Percentiles rank a stretch among this genome's conserved stretches.
These are phyloP conservation scores for Eutolmus rufibarbis DNA, from an alignment of 2,888 invertebrate species.

Conservation along the genomic window DNA sequence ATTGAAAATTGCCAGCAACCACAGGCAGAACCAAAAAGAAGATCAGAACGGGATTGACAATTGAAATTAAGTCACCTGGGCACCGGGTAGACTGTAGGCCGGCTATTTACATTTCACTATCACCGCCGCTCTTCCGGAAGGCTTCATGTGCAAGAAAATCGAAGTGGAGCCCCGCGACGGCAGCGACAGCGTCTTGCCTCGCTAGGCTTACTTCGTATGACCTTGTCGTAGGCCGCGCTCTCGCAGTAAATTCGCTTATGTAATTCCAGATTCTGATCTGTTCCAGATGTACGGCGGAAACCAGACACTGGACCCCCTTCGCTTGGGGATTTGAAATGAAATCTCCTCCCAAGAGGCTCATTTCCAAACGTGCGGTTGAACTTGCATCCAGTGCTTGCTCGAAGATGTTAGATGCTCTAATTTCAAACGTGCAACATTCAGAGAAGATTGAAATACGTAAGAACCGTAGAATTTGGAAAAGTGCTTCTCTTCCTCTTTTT, in stretches of 20 bases:
- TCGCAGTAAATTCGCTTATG: not conserved
- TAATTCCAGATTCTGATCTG: conserved; percentile 10
- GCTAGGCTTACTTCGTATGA: not conserved
- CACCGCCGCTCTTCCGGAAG: conserved; percentile 9
- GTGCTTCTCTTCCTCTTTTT: not conserved
- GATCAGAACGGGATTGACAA: not conserved
- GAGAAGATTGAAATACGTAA: not conserved
- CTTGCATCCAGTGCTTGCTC: not conserved
- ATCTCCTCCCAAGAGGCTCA: not conserved
- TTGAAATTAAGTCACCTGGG: not conserved
- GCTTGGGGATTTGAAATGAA: not conserved
- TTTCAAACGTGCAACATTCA: not conserved
- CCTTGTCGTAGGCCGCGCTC: not conserved
- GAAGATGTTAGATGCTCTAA: not conserved
- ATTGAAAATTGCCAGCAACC: not conserved
- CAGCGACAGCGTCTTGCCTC: not conserved
- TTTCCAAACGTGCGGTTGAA: not conserved
- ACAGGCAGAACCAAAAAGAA: not conserved
- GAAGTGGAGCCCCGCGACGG: not conserved
- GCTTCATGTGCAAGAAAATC: not conserved
- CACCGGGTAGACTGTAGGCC: not conserved
- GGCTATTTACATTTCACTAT: conserved; percentile 19
- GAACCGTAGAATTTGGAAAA: not conserved
- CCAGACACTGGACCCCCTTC: not conserved
- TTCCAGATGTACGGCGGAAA: not conserved